These are phyloP conservation scores for Euspilapteryx auroguttella DNA, from an alignment of 2,888 invertebrate genomes.

Conservation along the genomic window DNA sequence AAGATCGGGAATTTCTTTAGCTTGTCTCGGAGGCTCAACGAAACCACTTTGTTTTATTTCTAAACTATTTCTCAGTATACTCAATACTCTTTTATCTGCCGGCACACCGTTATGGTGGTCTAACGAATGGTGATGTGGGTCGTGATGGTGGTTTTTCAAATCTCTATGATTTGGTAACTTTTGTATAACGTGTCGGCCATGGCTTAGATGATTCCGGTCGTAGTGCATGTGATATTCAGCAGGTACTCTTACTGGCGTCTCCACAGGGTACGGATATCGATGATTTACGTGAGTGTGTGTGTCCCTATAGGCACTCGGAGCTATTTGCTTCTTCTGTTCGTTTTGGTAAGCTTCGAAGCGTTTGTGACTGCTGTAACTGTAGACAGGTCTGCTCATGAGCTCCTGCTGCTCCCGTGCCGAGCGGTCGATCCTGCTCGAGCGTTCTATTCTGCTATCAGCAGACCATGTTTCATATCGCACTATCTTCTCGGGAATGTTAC, in stretches of 20 bases:
- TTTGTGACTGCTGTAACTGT: slow-evolving; percentile 44
- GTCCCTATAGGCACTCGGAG: slow-evolving; percentile 26
- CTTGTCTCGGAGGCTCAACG: slow-evolving; percentile 52
- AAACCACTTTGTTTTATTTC: slow-evolving; percentile 64
- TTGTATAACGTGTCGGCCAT: slow-evolving; percentile 37
- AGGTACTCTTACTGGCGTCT: slow-evolving; percentile 24
- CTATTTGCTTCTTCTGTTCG: slow-evolving; percentile 31
- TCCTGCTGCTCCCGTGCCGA: slow-evolving; percentile 42
- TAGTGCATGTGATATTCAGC: slow-evolving; percentile 33
- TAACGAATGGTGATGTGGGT: slow-evolving; percentile 27
- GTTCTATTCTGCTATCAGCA: slow-evolving; percentile 43
- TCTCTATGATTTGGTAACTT: slow-evolving; percentile 41
- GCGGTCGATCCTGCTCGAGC: slow-evolving; percentile 16
- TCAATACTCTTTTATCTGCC: slow-evolving; percentile 72
- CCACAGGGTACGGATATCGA: slow-evolving; percentile 29
- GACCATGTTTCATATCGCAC: slow-evolving; percentile 48
- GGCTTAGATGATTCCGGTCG: slow-evolving; percentile 25
- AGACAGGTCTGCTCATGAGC: slow-evolving; percentile 43
- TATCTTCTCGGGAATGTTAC: slow-evolving; percentile 53
- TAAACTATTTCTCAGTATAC: slow-evolving; percentile 70
- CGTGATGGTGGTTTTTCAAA: slow-evolving; percentile 12
- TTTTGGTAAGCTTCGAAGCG: slow-evolving; percentile 42
- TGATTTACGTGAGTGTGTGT: slow-evolving; percentile 23
- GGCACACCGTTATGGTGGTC: slow-evolving; percentile 42
- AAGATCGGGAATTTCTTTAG: slow-evolving; percentile 43